Evolutionary conservation across 1,140 invertebrate genomes (phyloP), one percentile per base, ranked within the genome.

Genomic region (Formica selysi): DNA sequence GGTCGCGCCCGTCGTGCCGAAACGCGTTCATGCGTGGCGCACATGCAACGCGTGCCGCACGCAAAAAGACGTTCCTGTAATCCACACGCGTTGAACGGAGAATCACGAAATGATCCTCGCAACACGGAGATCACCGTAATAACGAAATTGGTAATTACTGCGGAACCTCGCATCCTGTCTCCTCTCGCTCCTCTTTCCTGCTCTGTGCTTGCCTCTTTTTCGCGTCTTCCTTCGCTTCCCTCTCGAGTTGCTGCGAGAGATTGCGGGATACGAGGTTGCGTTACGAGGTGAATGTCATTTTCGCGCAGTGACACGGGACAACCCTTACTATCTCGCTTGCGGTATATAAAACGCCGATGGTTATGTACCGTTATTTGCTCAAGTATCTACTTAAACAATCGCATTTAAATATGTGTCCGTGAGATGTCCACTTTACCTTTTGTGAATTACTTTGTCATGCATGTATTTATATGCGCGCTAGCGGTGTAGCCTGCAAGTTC

Each of bases 61-160:
- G 79, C 36, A 61, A 41, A 41, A 61, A 29, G 13, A 48, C 36
- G 38, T 51, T 76, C 22, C 41, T 36, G 57, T 38, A 76, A 76
- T 85, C 22, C 32, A 32, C 71, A 38, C 70, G 48, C 71, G 41
- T 51, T 61, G 71, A 76, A 76, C 73, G 38, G 79, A 84, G 48
- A 84, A 89, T 90, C 88, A 87, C 76, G 61, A 65, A 85, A 71
- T 87, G 48, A 90, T 68, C 87, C 89, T 22, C 64, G 91, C 81
- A 8, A 73, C 57, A 2, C 71, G 86, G 44, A 80, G 83, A 92
- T 92, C 87, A 92, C 86, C 79, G 76, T 92, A 89, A 92, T 92
- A 91, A 89, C 87, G 83, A 89, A 89, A 92, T 92, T 89, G 89
- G 89, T 92, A 90, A 92, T 92, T 92, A 91, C 91, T 84, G 83